Percentiles rank a stretch among this genome's conserved stretches.
phyloP scores from a whole-genome alignment of 2,888 invertebrate genomes.

The Drosophila neotestacea region DNA sequence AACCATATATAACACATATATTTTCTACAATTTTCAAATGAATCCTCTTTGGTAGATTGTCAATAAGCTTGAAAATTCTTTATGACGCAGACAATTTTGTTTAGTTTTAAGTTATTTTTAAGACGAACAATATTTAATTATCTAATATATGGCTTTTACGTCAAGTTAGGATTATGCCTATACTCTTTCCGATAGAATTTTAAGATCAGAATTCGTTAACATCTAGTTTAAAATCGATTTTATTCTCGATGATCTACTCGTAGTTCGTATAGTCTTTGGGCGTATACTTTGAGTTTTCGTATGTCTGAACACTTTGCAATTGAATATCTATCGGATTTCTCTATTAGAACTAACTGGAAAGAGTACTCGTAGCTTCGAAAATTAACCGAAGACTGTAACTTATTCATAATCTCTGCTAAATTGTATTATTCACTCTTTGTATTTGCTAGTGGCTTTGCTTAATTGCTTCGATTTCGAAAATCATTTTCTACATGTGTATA shows the following conservation, averaged over 20 bases:
- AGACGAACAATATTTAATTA: constrained; percentile 37
- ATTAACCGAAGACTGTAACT: constrained; percentile 20
- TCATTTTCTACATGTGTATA: constrained; percentile 3
- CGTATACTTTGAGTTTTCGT: constrained; percentile 21
- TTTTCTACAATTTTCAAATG: constrained; percentile 25
- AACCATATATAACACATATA: constrained; percentile 28
- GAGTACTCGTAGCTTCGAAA: constrained; percentile 43
- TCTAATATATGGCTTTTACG: constrained; percentile 31
- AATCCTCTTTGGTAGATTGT: constrained; percentile 63
- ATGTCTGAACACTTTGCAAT: constrained; percentile 19
- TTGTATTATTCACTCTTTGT: constrained; percentile 18
- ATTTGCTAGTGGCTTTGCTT: constrained; percentile 43
- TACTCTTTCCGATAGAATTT: constrained; percentile 38
- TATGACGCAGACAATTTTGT: constrained; percentile 58
- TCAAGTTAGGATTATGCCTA: constrained; percentile 12
- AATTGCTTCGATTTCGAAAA: constrained; percentile 34
- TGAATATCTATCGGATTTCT: constrained; percentile 10
- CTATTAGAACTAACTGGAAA: constrained; percentile 33
- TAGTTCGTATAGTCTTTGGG: constrained; percentile 19
- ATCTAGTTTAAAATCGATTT: constrained; percentile 17
- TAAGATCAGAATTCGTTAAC: neutral
- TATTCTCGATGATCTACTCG: constrained; percentile 14
- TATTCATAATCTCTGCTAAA: constrained; percentile 10
- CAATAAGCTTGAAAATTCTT: constrained; percentile 66
- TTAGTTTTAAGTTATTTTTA: constrained; percentile 42